Percentiles rank a stretch among this genome's conserved stretches.
Conservation (phyloP, 2,888 invertebrate species). For the Noctua janthe region DNA sequence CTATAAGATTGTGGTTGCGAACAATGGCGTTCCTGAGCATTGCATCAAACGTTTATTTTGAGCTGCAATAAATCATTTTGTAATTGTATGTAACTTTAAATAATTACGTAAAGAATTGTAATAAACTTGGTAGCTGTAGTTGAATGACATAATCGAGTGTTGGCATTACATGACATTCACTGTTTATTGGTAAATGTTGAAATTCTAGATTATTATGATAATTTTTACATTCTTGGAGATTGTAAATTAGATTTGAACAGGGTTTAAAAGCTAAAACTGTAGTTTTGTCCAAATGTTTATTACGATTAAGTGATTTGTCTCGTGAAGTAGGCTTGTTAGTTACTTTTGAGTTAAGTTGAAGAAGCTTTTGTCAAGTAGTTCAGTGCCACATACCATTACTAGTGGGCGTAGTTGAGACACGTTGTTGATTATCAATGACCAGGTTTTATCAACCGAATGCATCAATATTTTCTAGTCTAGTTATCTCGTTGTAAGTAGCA, state of each 20-base stretch:
- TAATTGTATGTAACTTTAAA: constrained; percentile 53
- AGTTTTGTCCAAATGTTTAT: constrained; percentile 3
- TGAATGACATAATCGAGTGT: constrained; percentile 64
- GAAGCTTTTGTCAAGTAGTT: constrained; percentile 57
- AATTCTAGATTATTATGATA: constrained; percentile 39
- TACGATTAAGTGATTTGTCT: constrained; percentile 1
- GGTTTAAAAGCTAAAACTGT: neutral
- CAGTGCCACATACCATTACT: constrained; percentile 53
- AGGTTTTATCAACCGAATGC: constrained; percentile 54
- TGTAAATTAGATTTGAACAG: neutral
- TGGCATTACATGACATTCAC: constrained; percentile 39
- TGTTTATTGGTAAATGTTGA: constrained; percentile 45
- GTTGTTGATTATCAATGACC: constrained; percentile 52
- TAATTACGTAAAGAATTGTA: constrained; percentile 61
- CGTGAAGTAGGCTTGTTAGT: constrained; percentile 7
- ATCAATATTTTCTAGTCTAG: constrained; percentile 56
- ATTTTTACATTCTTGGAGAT: constrained; percentile 14
- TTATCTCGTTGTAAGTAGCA: constrained; percentile 15
- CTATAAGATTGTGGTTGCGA: constrained; percentile 25
- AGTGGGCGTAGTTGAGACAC: constrained; percentile 53
- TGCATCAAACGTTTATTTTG: constrained; percentile 53
- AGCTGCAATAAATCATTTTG: constrained; percentile 58
- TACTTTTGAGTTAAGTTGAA: constrained; percentile 24
- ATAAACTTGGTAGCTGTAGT: constrained; percentile 48
- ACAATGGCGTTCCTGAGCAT: constrained; percentile 47